Evolutionary conservation across 2,888 invertebrate genomes (phyloP), one percentile per base, ranked within the genome.

Genomic region (Cosmia trapezina): DNA sequence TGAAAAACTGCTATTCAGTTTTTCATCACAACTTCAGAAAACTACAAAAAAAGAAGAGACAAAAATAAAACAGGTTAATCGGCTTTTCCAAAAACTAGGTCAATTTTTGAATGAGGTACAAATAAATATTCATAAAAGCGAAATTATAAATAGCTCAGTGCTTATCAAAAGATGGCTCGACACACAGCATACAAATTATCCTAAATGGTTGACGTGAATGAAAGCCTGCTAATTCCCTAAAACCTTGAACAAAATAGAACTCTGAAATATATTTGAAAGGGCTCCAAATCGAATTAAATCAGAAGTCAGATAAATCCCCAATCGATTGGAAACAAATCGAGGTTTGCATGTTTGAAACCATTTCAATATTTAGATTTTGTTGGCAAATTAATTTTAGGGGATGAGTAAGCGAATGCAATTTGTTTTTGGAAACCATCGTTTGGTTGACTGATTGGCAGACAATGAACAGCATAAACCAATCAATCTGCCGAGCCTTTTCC

Each of bases 271-370:
- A 69, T 73, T 80, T 66, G 59, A 74, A 77, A 41, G 22, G 62
- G 61, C 75, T 69, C 37, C 3, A 62, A 68, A 78, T 74, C 43
- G 66, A 73, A 70, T 81, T 53, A 73, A 74, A 80, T 69, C 60
- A 80, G 57, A 68, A 64, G 63, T 78, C 74, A 57, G 11, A 54
- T 70, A 51, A 85, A 76, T 70, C 80, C 74, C 56, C 28, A 72
- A 76, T 83, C 28, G 45, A 76, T 68, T 59, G 8, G 54, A 53
- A 67, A 73, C 56, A 73, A 85, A 80, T 74, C 60, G 60, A 45
- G 57, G 17, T 66, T 60, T 11, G 51, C 54, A 53, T 70, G 11
- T 28, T 28, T 28, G 33, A 33, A 69, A 9, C 57, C 59, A 56
- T 76, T 76, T 64, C 33, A 51, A 65, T 71, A 59, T 80, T 80